phyloP scores from a whole-genome alignment of 2,888 invertebrate species.

The Euphydryas editha region DNA sequence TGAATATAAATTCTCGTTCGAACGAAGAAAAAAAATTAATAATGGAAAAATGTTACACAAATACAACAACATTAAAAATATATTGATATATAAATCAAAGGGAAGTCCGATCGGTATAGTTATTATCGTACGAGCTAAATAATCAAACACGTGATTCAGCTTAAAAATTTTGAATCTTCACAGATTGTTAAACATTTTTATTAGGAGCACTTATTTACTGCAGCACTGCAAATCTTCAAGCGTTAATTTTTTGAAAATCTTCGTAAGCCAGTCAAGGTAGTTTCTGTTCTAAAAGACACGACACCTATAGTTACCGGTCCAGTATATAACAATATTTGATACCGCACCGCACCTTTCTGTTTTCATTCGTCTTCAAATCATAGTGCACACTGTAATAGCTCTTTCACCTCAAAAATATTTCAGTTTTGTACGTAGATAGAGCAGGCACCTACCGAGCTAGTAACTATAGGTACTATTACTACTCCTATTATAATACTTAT shows the following conservation, averaged over 20 bases:
- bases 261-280: constrained; percentile 12
- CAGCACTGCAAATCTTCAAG: neutral
- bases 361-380: neutral
- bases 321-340: neutral
- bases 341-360: constrained; percentile 6
- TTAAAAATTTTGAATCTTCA: neutral
- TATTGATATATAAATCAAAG: too few species aligned
- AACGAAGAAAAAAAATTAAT: neutral
- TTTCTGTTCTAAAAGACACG: neutral
- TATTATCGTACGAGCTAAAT: too few species aligned
- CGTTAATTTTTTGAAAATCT: neutral
- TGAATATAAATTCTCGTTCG: neutral
- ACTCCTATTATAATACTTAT: neutral
- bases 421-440: neutral
- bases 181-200: neutral
- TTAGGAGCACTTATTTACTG: neutral
- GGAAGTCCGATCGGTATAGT: too few species aligned
- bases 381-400: neutral
- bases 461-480: neutral
- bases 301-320: neutral
- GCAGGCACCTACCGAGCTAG: neutral
- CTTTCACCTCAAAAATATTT: neutral
- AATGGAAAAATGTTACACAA: neutral
- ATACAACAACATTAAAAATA: too few species aligned
- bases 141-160: too few species aligned